These are phyloP conservation scores for Hypomecis atomaria DNA, from an alignment of 2,888 invertebrate genomes.

Conservation along the genomic window DNA sequence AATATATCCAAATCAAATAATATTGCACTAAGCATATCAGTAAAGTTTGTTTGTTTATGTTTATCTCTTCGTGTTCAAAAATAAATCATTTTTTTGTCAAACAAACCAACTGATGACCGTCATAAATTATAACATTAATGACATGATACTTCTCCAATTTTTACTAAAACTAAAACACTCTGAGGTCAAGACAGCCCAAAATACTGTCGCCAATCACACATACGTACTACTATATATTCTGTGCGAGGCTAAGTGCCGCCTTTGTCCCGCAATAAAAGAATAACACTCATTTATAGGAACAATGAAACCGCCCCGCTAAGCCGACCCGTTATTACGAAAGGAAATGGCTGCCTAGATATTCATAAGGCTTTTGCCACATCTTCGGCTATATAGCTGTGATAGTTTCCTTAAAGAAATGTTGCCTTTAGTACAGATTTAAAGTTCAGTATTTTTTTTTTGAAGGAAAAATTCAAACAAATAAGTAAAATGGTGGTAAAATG, in stretches of 20 bases:
- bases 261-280: constrained; percentile 82
- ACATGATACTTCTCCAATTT: no score
- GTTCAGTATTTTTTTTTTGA: no score
- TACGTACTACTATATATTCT: constrained; percentile 9
- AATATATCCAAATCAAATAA: no score
- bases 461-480: no score
- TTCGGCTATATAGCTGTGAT: constrained; percentile 9
- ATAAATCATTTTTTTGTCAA: no score
- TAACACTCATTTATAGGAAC: constrained; percentile 80
- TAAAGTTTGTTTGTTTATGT: no score
- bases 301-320: constrained; percentile 58
- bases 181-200: background rate
- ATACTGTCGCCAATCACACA: background rate
- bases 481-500: no score
- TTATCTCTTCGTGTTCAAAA: no score
- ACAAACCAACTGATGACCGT: no score
- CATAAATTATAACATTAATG: no score
- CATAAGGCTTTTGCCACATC: constrained; percentile 27
- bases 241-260: constrained; percentile 71
- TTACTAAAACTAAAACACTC: background rate
- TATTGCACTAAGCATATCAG: no score
- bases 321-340: constrained; percentile 29
- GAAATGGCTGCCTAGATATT: constrained; percentile 37
- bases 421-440: no score
- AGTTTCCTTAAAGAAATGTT: background rate